phyloP scores from a whole-genome alignment of 2,888 invertebrate species.

The Unio delphinus region DNA sequence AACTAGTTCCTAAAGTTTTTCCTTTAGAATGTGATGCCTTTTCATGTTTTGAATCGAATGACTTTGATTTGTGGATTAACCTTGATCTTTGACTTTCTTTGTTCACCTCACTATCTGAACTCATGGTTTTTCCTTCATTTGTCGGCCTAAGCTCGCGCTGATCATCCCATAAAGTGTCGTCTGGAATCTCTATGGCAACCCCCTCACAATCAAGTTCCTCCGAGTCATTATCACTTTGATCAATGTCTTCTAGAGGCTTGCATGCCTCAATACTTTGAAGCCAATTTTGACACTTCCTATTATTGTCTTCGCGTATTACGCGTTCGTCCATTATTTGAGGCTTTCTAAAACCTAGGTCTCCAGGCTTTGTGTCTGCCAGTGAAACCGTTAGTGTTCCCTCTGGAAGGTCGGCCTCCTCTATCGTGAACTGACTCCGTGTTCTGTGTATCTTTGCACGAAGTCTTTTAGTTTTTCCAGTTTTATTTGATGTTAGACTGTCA shows the following conservation, averaged over 20 bases:
- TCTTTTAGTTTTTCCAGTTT: constrained; percentile 44
- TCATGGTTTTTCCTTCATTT: constrained; percentile 31
- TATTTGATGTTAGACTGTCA: constrained; percentile 25
- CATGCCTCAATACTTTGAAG: constrained; percentile 59
- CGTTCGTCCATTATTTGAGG: constrained; percentile 44
- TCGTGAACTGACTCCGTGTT: constrained; percentile 61
- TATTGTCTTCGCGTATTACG: constrained; percentile 58
- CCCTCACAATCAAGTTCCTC: constrained; percentile 44
- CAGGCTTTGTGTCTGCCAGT: constrained; percentile 58
- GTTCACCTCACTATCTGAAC: constrained; percentile 29
- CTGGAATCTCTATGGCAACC: constrained; percentile 52
- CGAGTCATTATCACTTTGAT: constrained; percentile 34
- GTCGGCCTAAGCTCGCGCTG: constrained; percentile 30
- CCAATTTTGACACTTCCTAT: constrained; percentile 62
- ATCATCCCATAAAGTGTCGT: constrained; percentile 46
- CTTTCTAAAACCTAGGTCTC: constrained; percentile 47
- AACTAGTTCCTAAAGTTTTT: no score
- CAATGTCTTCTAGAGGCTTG: constrained; percentile 58
- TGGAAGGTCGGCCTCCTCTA: constrained; percentile 58
- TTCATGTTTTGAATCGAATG: constrained; percentile 8
- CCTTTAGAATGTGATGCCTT: not conserved
- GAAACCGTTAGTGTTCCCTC: constrained; percentile 52
- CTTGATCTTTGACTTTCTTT: constrained; percentile 6
- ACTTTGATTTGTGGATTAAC: constrained; percentile 10
- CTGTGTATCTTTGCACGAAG: constrained; percentile 59